These are phyloP conservation scores for Dermochelys coriacea DNA, from an alignment of 2,797 vertebrate genomes.

Conservation along the genomic window DNA sequence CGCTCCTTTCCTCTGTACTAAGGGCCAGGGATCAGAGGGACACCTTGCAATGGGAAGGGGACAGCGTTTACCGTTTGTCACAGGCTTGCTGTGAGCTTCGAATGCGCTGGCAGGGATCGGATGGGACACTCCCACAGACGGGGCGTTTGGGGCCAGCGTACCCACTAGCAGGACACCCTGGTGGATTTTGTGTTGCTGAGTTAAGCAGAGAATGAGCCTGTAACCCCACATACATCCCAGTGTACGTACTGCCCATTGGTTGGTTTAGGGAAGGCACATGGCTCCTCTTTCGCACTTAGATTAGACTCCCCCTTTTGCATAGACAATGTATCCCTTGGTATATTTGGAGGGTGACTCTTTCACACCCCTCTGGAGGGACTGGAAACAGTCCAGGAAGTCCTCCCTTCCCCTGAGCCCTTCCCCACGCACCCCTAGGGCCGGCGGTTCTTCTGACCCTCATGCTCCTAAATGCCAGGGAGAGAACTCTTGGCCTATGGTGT, in stretches of 20 bases:
- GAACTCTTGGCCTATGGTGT: neutral
- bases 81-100: constrained; percentile 19
- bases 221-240: neutral
- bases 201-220: neutral
- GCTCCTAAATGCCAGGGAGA: constrained; percentile 22
- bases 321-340: neutral
- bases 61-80: constrained; percentile 29
- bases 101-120: constrained; percentile 50
- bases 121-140: neutral
- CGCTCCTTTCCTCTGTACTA: constrained; percentile 64
- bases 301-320: neutral
- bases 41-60: constrained; percentile 23
- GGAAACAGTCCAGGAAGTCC: neutral
- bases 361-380: neutral
- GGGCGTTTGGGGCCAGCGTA: neutral
- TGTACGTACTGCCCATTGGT: neutral
- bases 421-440: neutral
- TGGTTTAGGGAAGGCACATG: neutral
- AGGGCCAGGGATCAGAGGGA: constrained; percentile 36
- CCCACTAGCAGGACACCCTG: neutral
- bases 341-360: neutral
- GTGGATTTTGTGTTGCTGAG: neutral
- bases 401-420: neutral
- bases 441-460: neutral
- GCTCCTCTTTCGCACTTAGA: neutral